A percentile compares a stretch with the other conserved stretches of the same genome.
phyloP scores from a whole-genome alignment of 2,113 vertebrate genomes.

The Monopterus albus region DNA sequence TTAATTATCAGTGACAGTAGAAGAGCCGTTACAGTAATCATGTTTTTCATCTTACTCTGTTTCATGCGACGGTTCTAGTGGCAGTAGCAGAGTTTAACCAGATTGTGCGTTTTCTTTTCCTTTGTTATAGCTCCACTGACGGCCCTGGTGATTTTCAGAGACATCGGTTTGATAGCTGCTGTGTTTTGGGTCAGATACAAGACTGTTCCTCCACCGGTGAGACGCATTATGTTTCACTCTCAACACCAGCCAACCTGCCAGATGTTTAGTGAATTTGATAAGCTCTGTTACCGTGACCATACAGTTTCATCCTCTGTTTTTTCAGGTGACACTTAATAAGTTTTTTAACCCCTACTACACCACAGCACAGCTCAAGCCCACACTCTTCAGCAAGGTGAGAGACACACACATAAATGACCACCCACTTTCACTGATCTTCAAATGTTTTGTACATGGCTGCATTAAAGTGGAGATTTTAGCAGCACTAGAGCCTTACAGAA shows the following conservation, averaged over 20 bases:
- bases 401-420: neutral
- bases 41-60: too few species aligned
- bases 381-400: constrained; percentile 97
- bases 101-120: too few species aligned
- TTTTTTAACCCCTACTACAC: constrained; percentile 99
- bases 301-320: constrained; percentile 40
- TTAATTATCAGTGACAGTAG: neutral
- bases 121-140: constrained; percentile 88
- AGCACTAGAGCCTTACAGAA: neutral
- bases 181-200: constrained; percentile 97
- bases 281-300: too few species aligned
- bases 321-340: constrained; percentile 91
- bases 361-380: constrained; percentile 96
- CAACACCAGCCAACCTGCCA: too few species aligned
- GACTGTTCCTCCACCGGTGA: constrained; percentile 96
- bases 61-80: neutral
- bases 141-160: constrained; percentile 91
- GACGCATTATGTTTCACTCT: too few species aligned
- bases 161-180: constrained; percentile 91
- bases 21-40: neutral
- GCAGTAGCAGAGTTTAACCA: neutral
- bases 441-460: neutral
- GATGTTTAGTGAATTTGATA: neutral
- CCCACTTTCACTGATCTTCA: neutral
- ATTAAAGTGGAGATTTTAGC: neutral